Conservation (phyloP, 2,113 vertebrate genomes). For the Lophius piscatorius region DNA sequence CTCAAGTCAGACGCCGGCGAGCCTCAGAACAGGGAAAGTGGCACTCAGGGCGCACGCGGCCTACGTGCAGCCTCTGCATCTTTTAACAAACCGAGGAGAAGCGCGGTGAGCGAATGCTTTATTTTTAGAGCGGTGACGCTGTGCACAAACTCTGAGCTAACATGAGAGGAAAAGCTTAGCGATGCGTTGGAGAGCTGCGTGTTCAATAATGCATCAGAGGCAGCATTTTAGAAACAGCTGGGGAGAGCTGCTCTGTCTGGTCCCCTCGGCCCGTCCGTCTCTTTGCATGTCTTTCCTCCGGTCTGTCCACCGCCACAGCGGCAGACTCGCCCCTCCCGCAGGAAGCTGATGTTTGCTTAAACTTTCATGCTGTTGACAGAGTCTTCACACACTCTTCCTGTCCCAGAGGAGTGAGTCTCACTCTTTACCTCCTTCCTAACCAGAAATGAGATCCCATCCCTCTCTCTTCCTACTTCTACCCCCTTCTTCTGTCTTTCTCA, state of each 20-base stretch:
- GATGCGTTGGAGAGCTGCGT: constrained; percentile 67
- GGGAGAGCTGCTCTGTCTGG: constrained; percentile 62
- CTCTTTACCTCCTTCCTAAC: background rate
- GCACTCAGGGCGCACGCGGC: constrained; percentile 3
- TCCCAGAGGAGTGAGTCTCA: constrained; percentile 35
- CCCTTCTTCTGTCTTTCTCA: constrained; percentile 19
- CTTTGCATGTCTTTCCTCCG: constrained; percentile 43
- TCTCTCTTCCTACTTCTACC: constrained; percentile 7
- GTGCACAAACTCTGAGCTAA: constrained; percentile 69
- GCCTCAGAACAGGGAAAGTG: no score
- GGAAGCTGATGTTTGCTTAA: constrained; percentile 61
- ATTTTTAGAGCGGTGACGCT: constrained; percentile 77
- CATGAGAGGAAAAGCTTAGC: constrained; percentile 74
- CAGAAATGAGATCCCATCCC: background rate
- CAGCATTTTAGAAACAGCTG: constrained; percentile 70
- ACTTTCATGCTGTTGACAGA: constrained; percentile 61
- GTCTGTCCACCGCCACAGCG: constrained; percentile 40
- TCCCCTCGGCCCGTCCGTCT: constrained; percentile 61
- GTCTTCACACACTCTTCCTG: constrained; percentile 29
- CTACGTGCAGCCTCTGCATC: constrained; percentile 66
- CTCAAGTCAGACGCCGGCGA: no score
- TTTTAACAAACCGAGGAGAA: constrained; percentile 60
- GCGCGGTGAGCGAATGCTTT: constrained; percentile 70
- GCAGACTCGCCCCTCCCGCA: constrained; percentile 51
- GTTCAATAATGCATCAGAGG: constrained; percentile 79